phyloP scores from a whole-genome alignment of 2,888 invertebrate species.

The Stenichneumon culpator region DNA sequence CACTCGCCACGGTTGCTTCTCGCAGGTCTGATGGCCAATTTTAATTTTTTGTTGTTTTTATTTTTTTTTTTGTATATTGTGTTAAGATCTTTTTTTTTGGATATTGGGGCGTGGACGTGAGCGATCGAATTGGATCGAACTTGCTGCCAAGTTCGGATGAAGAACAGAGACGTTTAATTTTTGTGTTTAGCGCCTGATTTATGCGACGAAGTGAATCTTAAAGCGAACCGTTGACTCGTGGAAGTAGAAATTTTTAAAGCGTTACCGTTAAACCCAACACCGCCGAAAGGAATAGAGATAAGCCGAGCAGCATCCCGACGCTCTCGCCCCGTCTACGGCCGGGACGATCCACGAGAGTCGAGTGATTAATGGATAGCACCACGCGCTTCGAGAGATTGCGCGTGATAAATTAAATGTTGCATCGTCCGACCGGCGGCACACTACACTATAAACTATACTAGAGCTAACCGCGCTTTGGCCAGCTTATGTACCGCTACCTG shows the following conservation, averaged over 20 bases:
- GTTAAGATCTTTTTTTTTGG: background rate
- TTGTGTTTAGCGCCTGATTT: conserved; percentile 9
- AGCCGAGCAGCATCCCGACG: conserved; percentile 47
- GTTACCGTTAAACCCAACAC: conserved; percentile 57
- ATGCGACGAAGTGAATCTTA: background rate
- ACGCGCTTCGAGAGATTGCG: conserved; percentile 66
- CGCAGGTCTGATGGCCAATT: background rate
- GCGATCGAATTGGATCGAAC: too few relatives aligned
- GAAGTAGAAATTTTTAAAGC: conserved; percentile 55
- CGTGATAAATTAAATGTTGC: conserved; percentile 68
- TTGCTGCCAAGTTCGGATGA: background rate
- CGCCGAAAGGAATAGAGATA: conserved; percentile 64
- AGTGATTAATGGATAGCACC: conserved; percentile 69
- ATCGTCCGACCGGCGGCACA: conserved; percentile 47
- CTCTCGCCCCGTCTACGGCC: conserved; percentile 24
- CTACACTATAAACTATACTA: conserved; percentile 31
- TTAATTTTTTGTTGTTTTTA: background rate
- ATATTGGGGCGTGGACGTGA: too few relatives aligned
- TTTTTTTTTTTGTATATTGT: background rate
- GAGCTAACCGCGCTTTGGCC: conserved; percentile 26
- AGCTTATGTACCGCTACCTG: conserved; percentile 66
- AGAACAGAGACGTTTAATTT: background rate
- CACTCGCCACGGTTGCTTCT: background rate
- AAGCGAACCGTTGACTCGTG: conserved; percentile 3
- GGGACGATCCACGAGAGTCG: conserved; percentile 57